Percentiles rank a stretch among this genome's conserved stretches.
Evolutionary conservation across 35 echinoderm and acorn worm species (phyloP).

Genomic region (Apostichopus japonicus): DNA sequence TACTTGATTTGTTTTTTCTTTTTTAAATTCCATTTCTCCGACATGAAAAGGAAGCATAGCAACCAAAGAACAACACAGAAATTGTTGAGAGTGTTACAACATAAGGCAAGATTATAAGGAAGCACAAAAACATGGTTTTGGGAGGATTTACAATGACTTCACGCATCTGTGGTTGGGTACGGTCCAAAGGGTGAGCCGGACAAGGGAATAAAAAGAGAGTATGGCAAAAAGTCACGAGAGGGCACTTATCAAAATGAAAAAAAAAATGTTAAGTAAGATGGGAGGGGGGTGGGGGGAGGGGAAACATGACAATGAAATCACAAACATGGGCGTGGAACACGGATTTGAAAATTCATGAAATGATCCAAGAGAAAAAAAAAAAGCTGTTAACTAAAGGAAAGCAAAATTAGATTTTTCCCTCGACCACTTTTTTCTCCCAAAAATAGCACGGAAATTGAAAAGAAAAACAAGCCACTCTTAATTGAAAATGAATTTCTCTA

Average conservation of each 20-base stretch:
- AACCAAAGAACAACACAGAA: background rate
- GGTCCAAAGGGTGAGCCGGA: conserved; percentile 54
- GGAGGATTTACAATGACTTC: conserved; percentile 59
- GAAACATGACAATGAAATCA: background rate
- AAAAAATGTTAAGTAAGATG: conserved; percentile 19
- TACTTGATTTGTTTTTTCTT: no score
- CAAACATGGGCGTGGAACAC: background rate
- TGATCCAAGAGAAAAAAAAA: background rate
- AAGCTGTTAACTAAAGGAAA: background rate
- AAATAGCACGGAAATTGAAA: background rate
- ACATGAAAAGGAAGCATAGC: conserved; percentile 27
- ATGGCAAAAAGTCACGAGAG: conserved; percentile 45
- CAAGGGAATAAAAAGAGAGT: conserved; percentile 42
- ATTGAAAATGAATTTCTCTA: no score
- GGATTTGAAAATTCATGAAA: background rate
- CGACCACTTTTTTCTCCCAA: background rate
- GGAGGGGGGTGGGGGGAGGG: background rate
- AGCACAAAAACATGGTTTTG: conserved; percentile 10
- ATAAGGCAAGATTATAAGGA: conserved; percentile 17
- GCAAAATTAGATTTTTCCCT: background rate
- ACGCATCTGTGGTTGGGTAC: conserved; percentile 56
- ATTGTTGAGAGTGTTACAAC: conserved; percentile 20
- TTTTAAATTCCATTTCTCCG: background rate
- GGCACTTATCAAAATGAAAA: conserved; percentile 27
- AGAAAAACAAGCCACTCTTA: background rate